Conservation (phyloP, 2,888 invertebrate species). For the Troides aeacus region DNA sequence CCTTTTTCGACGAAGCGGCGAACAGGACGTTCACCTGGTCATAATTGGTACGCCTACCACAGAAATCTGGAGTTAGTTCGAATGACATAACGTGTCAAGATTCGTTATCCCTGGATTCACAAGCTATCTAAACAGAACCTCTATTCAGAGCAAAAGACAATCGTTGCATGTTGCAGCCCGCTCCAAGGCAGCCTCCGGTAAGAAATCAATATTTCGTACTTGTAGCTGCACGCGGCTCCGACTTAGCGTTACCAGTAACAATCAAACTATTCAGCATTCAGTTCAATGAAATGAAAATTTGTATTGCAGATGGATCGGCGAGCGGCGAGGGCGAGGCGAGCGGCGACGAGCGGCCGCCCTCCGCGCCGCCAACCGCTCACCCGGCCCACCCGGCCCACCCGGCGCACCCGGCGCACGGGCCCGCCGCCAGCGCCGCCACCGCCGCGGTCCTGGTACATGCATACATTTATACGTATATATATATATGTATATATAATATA, state of each 20-base stretch:
- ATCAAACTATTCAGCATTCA: no score
- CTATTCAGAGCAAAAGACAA: background rate
- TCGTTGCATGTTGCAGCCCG: background rate
- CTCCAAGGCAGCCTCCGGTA: background rate
- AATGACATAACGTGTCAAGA: no score
- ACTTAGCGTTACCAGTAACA: no score
- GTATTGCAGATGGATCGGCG: constrained; percentile 65
- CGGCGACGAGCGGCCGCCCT: constrained; percentile 66
- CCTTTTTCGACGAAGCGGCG: no score
- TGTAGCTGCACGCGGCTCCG: no score
- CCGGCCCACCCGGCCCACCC: constrained; percentile 43
- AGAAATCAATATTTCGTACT: no score
- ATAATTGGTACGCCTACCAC: no score
- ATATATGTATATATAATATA: no score
- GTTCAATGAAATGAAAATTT: background rate
- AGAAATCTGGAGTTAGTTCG: no score
- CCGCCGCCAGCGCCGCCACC: constrained; percentile 43
- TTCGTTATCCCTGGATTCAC: no score
- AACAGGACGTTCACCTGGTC: no score
- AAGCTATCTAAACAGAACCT: background rate
- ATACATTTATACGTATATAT: background rate
- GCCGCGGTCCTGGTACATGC: constrained; percentile 32
- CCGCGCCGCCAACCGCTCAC: constrained; percentile 53
- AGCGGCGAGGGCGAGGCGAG: constrained; percentile 73
- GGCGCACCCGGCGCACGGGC: constrained; percentile 43